A percentile compares a stretch with the other conserved stretches of the same genome.
phyloP scores from a whole-genome alignment of 2,888 invertebrate genomes.

The Noctua fimbriata region DNA sequence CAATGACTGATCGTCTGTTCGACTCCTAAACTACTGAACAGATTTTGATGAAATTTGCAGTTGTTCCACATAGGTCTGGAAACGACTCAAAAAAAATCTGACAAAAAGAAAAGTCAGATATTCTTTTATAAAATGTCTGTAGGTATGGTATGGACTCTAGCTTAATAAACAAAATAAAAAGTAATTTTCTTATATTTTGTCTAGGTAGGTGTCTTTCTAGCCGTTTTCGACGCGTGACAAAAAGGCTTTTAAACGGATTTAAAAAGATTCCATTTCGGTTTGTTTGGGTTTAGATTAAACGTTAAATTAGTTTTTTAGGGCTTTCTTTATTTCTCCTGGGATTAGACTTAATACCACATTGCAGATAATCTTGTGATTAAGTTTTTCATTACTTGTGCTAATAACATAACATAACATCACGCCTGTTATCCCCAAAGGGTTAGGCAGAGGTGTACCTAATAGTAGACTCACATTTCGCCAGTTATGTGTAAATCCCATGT shows the following conservation, averaged over 20 bases:
- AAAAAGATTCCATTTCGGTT: slow-evolving; percentile 21
- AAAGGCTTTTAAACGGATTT: slow-evolving; percentile 37
- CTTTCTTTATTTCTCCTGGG: slow-evolving; percentile 3
- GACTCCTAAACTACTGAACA: neutral
- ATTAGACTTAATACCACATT: slow-evolving; percentile 9
- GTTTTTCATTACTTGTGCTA: neutral
- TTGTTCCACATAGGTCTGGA: neutral
- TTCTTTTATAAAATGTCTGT: neutral
- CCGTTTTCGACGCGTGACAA: slow-evolving; percentile 26
- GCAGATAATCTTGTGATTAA: neutral
- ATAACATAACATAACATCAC: neutral
- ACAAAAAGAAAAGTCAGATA: neutral
- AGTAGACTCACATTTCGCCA: too few species aligned
- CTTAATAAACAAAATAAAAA: slow-evolving; percentile 6
- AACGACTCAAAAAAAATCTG: neutral
- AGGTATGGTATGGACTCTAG: neutral
- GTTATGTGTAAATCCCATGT: too few species aligned
- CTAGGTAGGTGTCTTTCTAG: slow-evolving; percentile 18
- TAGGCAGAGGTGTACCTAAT: too few species aligned
- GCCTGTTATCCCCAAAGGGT: too few species aligned
- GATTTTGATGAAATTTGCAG: neutral
- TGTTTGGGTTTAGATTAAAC: slow-evolving; percentile 33
- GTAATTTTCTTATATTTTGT: slow-evolving; percentile 14
- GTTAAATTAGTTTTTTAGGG: slow-evolving; percentile 48
- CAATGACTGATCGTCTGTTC: neutral